Evolutionary conservation across 2,888 invertebrate species (phyloP).

Genomic region (Melanchra persicariae): DNA sequence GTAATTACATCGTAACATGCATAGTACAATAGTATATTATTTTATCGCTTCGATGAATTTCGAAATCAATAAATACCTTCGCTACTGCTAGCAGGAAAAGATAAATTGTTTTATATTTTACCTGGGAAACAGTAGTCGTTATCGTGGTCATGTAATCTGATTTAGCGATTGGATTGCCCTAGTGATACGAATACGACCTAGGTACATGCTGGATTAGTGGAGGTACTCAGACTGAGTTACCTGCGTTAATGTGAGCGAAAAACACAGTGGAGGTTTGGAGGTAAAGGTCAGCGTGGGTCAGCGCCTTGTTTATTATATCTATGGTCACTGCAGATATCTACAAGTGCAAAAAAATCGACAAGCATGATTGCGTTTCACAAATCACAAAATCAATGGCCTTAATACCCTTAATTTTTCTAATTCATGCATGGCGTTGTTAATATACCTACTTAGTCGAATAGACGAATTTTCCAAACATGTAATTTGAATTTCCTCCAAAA

Average conservation of each 20-base stretch:
- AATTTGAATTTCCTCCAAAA: too few species aligned
- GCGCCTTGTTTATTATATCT: too few species aligned
- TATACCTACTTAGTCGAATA: too few species aligned
- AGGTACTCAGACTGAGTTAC: background rate
- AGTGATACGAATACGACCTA: conserved; percentile 16
- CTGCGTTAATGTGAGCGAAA: too few species aligned
- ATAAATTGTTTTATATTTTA: conserved; percentile 63
- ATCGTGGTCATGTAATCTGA: conserved; percentile 53
- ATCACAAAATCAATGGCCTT: too few species aligned
- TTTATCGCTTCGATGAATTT: conserved; percentile 70
- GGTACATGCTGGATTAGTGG: conserved; percentile 23
- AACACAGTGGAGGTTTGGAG: background rate
- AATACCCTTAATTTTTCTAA: too few species aligned
- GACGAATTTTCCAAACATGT: too few species aligned
- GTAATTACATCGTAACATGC: conserved; percentile 66
- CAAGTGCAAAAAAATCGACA: too few species aligned
- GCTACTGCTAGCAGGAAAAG: conserved; percentile 68
- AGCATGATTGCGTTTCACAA: too few species aligned
- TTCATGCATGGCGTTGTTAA: too few species aligned
- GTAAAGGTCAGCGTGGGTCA: too few species aligned
- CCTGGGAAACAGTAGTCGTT: conserved; percentile 60
- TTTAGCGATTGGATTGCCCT: conserved; percentile 41
- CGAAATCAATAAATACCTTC: conserved; percentile 65
- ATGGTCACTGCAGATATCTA: too few species aligned
- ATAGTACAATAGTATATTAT: conserved; percentile 59